Base-by-base conservation (phyloP, 1,140 invertebrate genomes). In the Hesperophylax magnus region DNA sequence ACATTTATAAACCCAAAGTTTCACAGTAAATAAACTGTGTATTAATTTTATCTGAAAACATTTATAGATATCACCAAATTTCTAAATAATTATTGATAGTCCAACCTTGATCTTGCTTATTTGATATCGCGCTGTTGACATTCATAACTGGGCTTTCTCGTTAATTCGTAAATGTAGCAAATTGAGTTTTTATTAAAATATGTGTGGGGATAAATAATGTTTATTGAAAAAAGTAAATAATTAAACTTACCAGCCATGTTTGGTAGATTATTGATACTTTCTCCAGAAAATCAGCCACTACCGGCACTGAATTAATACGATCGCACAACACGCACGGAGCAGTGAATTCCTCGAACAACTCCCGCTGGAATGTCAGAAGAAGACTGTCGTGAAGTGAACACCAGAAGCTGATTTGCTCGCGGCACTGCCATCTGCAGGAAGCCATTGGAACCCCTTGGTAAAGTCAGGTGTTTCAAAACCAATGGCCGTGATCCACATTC, bases 51-150 rank as follows among this genome's bases (percentile, higher is more conserved):
- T 47, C 11, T 47, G 39, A 14, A 69, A 3, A 47, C 65, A 34
- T n/a, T 61, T 61, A 27, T 7, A 39, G n/a, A 17, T 0, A 34
- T 69, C 27, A 69, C 17, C 0, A 11, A 60, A 27, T 17, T 18
- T 60, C 27, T 5, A 60, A 58, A 60, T 27, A 15, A 65, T 34
- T 47, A 47, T 47, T 77, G 14, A 77, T 52, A 31, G 31, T n/a
- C 63, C 65, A 80, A 80, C 71, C 78, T 67, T 67, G 56, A 76
- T 80, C 58, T 75, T 80, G 78, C 61, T 75, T 52, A 80, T 80
- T 76, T 76, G 69, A 80, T 71, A 79, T 79, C 67, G n/a, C 52
- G 65, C 65, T 79, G 78, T 72, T 79, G 78, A 79, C 78, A 79
- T 79, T 80, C 60, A 56, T 75, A 20, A 80, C 65, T 76, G 17